Conservation (phyloP, 2,797 vertebrate species). For the Danionella dracula region DNA sequence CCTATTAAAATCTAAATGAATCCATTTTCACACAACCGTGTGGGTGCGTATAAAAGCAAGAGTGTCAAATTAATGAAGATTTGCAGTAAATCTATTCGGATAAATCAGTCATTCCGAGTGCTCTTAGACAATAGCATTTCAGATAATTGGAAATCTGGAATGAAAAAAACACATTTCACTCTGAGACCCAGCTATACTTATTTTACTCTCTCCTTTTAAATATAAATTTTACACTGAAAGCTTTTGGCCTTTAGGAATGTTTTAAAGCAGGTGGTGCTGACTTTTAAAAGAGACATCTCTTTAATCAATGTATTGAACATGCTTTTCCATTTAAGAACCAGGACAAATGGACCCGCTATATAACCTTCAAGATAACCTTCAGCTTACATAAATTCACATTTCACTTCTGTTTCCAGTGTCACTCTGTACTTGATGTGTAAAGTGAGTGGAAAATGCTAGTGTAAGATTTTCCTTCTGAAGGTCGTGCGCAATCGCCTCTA, state of each 20-base stretch:
- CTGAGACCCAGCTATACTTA: not conserved
- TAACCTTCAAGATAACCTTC: not conserved
- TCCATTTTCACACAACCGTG: not conserved
- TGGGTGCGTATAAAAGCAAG: constrained; percentile 1
- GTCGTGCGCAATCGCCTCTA: not conserved
- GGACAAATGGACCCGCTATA: not conserved
- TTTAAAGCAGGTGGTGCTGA: not conserved
- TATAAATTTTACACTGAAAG: not conserved
- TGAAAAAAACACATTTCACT: not conserved
- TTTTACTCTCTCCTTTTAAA: not conserved
- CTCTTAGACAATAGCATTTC: constrained; percentile 13
- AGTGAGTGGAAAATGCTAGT: not conserved
- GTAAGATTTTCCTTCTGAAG: not conserved
- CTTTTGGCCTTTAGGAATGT: not conserved
- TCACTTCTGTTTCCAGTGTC: not conserved
- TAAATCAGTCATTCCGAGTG: constrained; percentile 6
- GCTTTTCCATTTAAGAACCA: not conserved
- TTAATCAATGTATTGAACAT: not conserved
- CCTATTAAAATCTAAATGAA: constrained; percentile 30
- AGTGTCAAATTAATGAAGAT: constrained; percentile 14
- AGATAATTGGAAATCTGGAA: constrained; percentile 1
- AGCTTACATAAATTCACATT: not conserved
- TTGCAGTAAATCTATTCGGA: constrained; percentile 5
- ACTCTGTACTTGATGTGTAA: not conserved
- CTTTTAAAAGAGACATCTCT: not conserved